Evolutionary conservation across 2,113 vertebrate species (phyloP).

Genomic region (Lepus timidus): DNA sequence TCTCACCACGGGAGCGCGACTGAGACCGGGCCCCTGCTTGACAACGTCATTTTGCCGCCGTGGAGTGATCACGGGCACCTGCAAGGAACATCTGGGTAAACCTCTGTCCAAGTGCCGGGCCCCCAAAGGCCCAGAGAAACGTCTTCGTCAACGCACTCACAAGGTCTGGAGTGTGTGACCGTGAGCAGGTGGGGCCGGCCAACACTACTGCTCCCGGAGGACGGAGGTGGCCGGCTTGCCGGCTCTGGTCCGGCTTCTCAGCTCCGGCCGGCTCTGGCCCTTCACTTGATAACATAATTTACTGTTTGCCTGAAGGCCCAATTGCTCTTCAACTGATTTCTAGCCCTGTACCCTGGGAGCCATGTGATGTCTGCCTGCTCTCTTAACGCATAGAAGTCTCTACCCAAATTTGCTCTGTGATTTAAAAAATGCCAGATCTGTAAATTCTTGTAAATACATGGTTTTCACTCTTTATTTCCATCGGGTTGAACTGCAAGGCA

Average conservation of each 20-base stretch:
- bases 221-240: neutral
- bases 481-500: neutral
- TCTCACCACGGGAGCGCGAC: neutral
- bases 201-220: neutral
- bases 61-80: neutral
- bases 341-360: neutral
- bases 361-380: neutral
- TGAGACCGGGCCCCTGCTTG: neutral
- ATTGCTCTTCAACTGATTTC: neutral
- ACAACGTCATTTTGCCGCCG: neutral
- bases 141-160: neutral
- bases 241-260: neutral
- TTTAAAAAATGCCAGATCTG: neutral
- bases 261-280: neutral
- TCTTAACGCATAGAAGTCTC: neutral
- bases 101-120: neutral
- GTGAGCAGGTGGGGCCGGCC: neutral
- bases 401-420: neutral
- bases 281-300: constrained; percentile 6
- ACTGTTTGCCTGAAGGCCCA: neutral
- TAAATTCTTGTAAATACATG: neutral
- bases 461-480: neutral
- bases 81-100: neutral
- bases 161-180: neutral
- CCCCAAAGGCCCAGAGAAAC: neutral